Evolutionary conservation across 2,797 vertebrate genomes (phyloP), one percentile per base, ranked within the genome.

Genomic region (Peromyscus eremicus): DNA sequence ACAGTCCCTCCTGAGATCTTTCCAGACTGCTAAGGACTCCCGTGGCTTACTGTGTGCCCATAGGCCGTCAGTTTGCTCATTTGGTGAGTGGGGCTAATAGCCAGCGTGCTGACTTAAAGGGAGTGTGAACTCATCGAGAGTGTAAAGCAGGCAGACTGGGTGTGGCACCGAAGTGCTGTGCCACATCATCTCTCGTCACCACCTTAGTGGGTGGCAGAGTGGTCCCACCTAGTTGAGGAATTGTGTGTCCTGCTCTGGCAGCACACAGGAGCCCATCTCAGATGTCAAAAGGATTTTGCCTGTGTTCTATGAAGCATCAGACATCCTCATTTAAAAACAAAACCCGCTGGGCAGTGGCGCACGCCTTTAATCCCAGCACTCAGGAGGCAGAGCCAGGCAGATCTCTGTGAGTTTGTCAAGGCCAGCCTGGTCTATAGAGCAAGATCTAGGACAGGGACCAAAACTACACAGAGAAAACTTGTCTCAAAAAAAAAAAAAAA

Each of bases 271-370:
- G 10, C 14, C 62, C 40, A 12, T 76, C 57, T 84, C 82, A 88
- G 93, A 43, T 76, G 66, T 5, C 29, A 14, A n/a, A 84, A 92
- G 60, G 91, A 83, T 70, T 55, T 80, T 52, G 49, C 57, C 73
- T 93, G n/a, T 76, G n/a, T 43, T 85, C 60, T 87, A 0, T 68
- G 34, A 95, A 95, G 25, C 46, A 62, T 68, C 89, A 76, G 17
- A 57, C 34, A 80, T 34, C 49, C 43, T 71, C 60, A 64, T 85
- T 80, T 91, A 82, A 90, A 95, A 84, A 84, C 37, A 49, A 87
- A 94, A 13, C 37, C 21, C 46, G 3, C 52, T 52, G 52, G 52
- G 52, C 52, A 14, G 37, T 25, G 12, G 37, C 40, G 0, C 23
- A 25, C 10, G 23, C 23, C 37, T 75, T 75, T 40, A 75, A 75